phyloP scores from a whole-genome alignment of 1,140 invertebrate species.

The Heliconius eleuchia region DNA sequence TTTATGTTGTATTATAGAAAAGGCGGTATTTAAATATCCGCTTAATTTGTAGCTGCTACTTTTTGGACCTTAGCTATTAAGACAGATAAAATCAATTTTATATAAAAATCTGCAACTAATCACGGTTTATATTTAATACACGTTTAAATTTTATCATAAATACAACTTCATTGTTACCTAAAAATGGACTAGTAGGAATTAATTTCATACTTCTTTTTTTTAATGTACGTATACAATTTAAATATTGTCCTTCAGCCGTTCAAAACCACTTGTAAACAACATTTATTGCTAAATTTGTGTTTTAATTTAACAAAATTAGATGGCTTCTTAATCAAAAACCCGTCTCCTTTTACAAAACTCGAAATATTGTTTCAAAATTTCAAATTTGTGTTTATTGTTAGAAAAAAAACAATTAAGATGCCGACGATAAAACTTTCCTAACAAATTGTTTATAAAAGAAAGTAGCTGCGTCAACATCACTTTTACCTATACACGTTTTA shows the following conservation, averaged over 20 bases:
- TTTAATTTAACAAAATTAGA: background rate
- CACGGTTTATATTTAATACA: background rate
- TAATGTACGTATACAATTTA: background rate
- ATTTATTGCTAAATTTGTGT: background rate
- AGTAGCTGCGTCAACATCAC: background rate
- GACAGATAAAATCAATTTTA: background rate
- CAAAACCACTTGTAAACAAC: background rate
- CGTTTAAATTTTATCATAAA: background rate
- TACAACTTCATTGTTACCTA: too few species aligned
- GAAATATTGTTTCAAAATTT: background rate
- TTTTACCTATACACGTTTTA: slow-evolving; percentile 10
- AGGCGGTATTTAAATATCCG: too few species aligned
- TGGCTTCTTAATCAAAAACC: background rate
- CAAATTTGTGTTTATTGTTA: background rate
- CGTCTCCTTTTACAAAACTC: background rate
- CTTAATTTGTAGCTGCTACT: too few species aligned
- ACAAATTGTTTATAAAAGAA: background rate
- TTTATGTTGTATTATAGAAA: too few species aligned
- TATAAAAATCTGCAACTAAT: background rate
- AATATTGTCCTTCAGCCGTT: background rate
- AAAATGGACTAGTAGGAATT: too few species aligned
- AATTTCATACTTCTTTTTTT: background rate
- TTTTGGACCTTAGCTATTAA: background rate
- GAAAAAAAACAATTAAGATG: background rate
- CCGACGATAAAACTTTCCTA: background rate